phyloP scores from a whole-genome alignment of 2,797 vertebrate genomes.

The Paratrypauchen microcephalus region DNA sequence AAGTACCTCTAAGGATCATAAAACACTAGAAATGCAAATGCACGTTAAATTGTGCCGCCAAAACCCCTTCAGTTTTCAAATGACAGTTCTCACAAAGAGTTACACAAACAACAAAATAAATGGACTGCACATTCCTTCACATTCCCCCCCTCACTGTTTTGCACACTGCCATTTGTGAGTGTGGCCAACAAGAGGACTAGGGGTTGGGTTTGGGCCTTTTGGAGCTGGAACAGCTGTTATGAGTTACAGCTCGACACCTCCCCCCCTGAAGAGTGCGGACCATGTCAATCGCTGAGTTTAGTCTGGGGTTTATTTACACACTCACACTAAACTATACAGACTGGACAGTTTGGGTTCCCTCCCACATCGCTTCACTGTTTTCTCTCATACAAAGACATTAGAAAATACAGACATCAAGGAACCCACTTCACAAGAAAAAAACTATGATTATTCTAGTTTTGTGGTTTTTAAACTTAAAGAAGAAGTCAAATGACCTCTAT shows the following conservation, averaged over 20 bases:
- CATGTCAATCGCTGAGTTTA: constrained; percentile 44
- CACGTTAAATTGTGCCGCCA: neutral
- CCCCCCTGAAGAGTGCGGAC: constrained; percentile 14
- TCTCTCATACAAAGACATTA: constrained; percentile 24
- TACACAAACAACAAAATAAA: neutral
- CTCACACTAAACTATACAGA: constrained; percentile 43
- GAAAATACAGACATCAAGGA: constrained; percentile 32
- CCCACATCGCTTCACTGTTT: constrained; percentile 46
- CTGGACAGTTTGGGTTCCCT: constrained; percentile 36
- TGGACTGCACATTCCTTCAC: neutral
- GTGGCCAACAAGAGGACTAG: constrained; percentile 30
- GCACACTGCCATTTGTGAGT: constrained; percentile 28
- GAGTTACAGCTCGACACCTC: constrained; percentile 48
- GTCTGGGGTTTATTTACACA: constrained; percentile 58
- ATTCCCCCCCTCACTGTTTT: neutral
- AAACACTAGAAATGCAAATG: neutral
- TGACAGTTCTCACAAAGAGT: neutral
- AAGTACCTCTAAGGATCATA: neutral
- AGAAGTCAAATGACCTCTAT: neutral
- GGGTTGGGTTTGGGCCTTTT: constrained; percentile 11
- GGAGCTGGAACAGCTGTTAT: constrained; percentile 64
- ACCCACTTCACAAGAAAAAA: constrained; percentile 27
- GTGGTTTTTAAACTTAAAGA: neutral
- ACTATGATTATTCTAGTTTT: neutral
- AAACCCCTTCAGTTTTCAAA: neutral